Evolutionary conservation across 30 jellyfish, hydroid and myxozoan genomes (phyloP).

Genomic region (Catostylus mosaicus): DNA sequence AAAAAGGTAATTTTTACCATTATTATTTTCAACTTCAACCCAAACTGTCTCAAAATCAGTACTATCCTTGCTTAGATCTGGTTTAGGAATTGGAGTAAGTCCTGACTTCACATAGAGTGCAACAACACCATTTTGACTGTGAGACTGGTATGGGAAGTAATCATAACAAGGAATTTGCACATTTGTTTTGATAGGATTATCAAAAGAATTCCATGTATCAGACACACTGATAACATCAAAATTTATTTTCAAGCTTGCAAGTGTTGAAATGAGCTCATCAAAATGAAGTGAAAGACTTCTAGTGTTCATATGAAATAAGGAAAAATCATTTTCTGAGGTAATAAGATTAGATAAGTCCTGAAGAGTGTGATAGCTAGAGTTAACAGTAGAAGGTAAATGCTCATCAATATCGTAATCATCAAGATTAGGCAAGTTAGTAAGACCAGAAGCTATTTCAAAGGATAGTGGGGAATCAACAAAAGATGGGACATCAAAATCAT

Average conservation of each 20-base stretch:
- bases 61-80: not conserved
- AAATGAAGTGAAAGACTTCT: constrained; percentile 20
- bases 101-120: not conserved
- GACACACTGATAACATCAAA: not conserved
- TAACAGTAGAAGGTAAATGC: not conserved
- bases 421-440: constrained; percentile 16
- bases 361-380: not conserved
- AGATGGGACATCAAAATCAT: constrained; percentile 38
- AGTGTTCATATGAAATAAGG: constrained; percentile 27
- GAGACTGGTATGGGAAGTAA: not conserved
- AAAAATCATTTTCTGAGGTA: not conserved
- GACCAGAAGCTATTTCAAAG: not conserved
- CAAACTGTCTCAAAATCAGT: constrained; percentile 48
- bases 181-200: not conserved
- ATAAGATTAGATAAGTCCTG: not conserved
- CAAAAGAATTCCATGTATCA: constrained; percentile 34
- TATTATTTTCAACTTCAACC: constrained; percentile 23
- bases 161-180: not conserved
- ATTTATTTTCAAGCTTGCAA: constrained; percentile 9
- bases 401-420: constrained; percentile 40
- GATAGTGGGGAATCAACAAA: constrained; percentile 45
- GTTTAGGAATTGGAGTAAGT: not conserved
- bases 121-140: constrained; percentile 23
- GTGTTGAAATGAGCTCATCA: constrained; percentile 24
- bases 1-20: constrained; percentile 8